Evolutionary conservation across 2,797 vertebrate genomes (phyloP).

Genomic region (Schizopygopsis malacanthus): DNA sequence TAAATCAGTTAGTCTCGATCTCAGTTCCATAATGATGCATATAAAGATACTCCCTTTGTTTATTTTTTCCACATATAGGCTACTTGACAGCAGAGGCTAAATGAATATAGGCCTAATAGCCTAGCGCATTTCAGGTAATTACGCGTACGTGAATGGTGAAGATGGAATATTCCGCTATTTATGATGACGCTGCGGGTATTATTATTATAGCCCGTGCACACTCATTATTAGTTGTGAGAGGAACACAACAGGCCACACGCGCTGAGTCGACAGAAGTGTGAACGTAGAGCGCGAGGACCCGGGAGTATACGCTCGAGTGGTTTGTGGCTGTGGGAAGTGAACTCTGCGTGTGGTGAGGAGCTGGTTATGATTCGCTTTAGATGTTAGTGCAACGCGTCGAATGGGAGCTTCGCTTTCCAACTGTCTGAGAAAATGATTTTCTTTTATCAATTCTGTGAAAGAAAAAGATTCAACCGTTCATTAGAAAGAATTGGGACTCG

Average conservation of each 20-base stretch:
- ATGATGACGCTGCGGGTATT: conserved; percentile 28
- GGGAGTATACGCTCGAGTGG: not conserved
- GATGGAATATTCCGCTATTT: conserved; percentile 35
- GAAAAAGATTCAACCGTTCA: not conserved
- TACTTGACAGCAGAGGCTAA: not conserved
- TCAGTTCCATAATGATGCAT: conserved; percentile 8
- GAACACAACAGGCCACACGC: not conserved
- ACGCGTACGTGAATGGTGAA: conserved; percentile 2
- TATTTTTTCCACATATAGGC: conserved; percentile 17
- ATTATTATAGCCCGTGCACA: not conserved
- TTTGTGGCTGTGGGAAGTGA: not conserved
- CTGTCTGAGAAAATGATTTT: not conserved
- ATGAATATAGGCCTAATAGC: not conserved
- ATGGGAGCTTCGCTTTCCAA: not conserved
- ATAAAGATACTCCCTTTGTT: not conserved
- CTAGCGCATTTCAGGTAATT: not conserved
- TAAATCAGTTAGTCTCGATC: not conserved
- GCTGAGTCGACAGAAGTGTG: not conserved
- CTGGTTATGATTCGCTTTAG: not conserved
- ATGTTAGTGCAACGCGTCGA: not conserved
- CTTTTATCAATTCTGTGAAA: not conserved
- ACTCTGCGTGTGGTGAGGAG: not conserved
- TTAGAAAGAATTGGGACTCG: conserved; percentile 10
- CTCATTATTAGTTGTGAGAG: conserved; percentile 18
- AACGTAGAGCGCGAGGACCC: not conserved